Conservation (phyloP, 2,797 vertebrate species). For the Setipinna tenuifilis region DNA sequence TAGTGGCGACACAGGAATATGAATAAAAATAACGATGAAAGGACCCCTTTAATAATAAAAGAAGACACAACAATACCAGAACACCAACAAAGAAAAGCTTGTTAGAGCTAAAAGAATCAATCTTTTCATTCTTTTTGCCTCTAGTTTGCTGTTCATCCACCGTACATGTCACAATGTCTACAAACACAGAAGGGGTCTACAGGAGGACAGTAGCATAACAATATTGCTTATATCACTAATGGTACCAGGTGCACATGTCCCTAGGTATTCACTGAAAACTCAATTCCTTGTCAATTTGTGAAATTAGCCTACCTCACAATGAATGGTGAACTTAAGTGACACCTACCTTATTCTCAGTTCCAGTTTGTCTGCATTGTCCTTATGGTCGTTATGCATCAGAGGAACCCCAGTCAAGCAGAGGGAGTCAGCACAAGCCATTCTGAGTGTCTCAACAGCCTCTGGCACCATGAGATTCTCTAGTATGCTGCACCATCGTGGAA, state of each 20-base stretch:
- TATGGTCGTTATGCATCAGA: slow-evolving; percentile 59
- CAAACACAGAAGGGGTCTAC: no score
- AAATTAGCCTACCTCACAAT: background rate
- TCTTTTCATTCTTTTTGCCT: no score
- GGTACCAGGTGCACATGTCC: background rate
- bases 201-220: no score
- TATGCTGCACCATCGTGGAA: slow-evolving; percentile 73
- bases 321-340: background rate
- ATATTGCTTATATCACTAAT: no score
- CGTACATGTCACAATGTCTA: no score
- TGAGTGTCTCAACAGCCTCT: slow-evolving; percentile 70
- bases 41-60: no score
- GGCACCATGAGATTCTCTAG: slow-evolving; percentile 72
- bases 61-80: no score
- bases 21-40: no score
- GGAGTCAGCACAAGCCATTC: slow-evolving; percentile 78
- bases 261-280: background rate
- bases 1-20: no score
- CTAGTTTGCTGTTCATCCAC: no score
- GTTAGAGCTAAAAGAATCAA: no score
- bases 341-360: slow-evolving; percentile 71
- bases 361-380: background rate
- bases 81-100: no score
- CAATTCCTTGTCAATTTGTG: background rate
- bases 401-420: slow-evolving; percentile 68